Evolutionary conservation across 2,888 invertebrate genomes (phyloP), one percentile per base, ranked within the genome.

Genomic region (Caenorhabditis plicata): DNA sequence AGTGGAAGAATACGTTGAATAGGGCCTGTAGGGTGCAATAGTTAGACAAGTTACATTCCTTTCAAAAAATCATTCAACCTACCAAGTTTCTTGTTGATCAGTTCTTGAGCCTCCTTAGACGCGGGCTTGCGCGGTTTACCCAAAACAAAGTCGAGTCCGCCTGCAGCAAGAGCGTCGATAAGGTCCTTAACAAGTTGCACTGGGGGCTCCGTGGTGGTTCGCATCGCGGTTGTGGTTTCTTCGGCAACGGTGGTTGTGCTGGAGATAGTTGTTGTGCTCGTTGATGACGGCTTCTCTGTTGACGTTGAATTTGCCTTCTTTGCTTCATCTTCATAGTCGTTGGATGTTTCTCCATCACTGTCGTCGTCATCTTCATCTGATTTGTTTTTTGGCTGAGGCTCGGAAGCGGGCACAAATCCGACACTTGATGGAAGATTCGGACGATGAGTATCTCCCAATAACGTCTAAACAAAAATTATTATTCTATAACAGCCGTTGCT

Each of bases 141-240:
- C 11, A 69, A 56, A 2, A 69, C 49, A 15, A 58, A 55, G 29
- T 69, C 70, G n/a, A 72, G 55, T 4, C 68, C 72, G 19, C 72
- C 72, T 23, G 67, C 60, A 1, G 67, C 63, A 8, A 72, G 47
- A 15, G 72, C 69, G 35, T 72, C 72, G 29, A 72, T 68, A 1
- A 72, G 50, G 51, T 72, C 72, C 58, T 67, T 67, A 7, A 77
- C 76, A n/a, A 71, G 66, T 42, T 72, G 71, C 22, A 76, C 76
- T 13, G 75, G 76, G n/a, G 75, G 75, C 47, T 75, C 75, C n/a
- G 72, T 63, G 1, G 76, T 74, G 3, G 53, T 32, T 49, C 33
- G 44, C 3, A 48, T 5, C 7, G 38, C 22, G 36, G 46, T 48
- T 15, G 56, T 48, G 1, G 42, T 50, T 1, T 45, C 41, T 17